Conservation (phyloP, 2,113 vertebrate species). For the Pachycephala philippinensis region DNA sequence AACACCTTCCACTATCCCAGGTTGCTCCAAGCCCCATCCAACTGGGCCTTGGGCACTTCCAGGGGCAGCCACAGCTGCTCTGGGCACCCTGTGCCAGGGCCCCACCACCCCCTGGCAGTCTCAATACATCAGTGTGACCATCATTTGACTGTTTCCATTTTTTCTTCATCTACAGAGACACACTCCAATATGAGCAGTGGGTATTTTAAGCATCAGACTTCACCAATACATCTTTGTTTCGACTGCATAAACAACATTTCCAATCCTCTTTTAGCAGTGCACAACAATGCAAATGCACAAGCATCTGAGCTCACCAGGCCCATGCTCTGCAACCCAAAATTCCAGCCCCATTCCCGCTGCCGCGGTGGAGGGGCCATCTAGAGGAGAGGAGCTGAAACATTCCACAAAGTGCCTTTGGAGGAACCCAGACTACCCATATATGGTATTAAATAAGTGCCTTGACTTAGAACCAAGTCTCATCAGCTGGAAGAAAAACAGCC, state of each 20-base stretch:
- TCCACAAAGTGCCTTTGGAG: background rate
- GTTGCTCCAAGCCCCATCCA: rapidly evolving
- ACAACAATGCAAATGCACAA: background rate
- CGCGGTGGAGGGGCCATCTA: slow-evolving; percentile 46
- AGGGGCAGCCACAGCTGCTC: background rate
- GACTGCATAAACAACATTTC: background rate
- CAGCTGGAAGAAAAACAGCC: background rate
- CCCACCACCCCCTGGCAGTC: background rate
- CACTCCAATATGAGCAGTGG: background rate
- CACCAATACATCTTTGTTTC: background rate
- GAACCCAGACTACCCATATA: slow-evolving; percentile 49
- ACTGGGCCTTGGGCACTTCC: background rate
- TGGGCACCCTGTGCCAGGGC: background rate
- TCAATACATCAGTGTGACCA: background rate
- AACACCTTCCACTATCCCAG: background rate
- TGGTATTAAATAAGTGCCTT: slow-evolving; percentile 18
- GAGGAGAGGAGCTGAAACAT: slow-evolving; percentile 50
- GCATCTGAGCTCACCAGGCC: background rate
- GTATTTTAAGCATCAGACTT: background rate
- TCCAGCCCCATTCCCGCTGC: background rate
- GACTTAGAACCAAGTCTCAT: slow-evolving; percentile 7
- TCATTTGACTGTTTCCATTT: background rate
- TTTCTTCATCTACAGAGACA: background rate
- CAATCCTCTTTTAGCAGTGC: background rate
- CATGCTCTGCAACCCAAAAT: background rate